A percentile compares a stretch with the other conserved stretches of the same genome.
Conservation (phyloP, 2,113 vertebrate species). For the Caretta caretta region DNA sequence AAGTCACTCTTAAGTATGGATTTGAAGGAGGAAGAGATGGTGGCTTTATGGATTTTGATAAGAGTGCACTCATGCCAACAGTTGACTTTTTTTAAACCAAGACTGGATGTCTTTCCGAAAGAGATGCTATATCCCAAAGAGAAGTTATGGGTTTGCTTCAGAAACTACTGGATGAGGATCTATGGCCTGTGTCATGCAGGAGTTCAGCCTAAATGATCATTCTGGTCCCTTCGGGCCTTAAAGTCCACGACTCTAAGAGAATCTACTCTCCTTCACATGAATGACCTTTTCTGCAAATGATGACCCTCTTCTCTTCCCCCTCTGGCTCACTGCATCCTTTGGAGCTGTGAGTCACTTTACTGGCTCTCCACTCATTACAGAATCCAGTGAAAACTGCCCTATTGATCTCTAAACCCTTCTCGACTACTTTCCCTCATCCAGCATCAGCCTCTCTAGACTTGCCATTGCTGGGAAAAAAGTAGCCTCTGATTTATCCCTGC, state of each 20-base stretch:
- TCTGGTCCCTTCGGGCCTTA: neutral
- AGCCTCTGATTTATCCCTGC: neutral
- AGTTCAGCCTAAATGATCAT: neutral
- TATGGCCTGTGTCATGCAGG: neutral
- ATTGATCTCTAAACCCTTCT: neutral
- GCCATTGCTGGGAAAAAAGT: fast-evolving
- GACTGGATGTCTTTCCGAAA: neutral
- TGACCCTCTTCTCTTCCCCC: neutral
- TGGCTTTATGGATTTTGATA: neutral
- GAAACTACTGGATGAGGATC: neutral
- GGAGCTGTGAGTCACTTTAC: neutral
- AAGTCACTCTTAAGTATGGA: neutral
- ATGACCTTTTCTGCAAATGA: neutral
- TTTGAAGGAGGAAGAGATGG: fast-evolving
- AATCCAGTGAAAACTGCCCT: neutral
- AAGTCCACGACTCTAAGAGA: neutral
- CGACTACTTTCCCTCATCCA: neutral
- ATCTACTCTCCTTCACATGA: neutral
- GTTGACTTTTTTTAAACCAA: neutral
- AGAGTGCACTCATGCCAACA: neutral
- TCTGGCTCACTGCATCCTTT: neutral
- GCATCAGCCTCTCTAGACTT: neutral
- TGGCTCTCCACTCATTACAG: neutral
- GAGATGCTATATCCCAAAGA: fast-evolving
- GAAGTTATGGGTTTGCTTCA: no score